These are phyloP conservation scores for Megaceryle torquata DNA, from an alignment of 2,113 vertebrate species.

Conservation along the genomic window DNA sequence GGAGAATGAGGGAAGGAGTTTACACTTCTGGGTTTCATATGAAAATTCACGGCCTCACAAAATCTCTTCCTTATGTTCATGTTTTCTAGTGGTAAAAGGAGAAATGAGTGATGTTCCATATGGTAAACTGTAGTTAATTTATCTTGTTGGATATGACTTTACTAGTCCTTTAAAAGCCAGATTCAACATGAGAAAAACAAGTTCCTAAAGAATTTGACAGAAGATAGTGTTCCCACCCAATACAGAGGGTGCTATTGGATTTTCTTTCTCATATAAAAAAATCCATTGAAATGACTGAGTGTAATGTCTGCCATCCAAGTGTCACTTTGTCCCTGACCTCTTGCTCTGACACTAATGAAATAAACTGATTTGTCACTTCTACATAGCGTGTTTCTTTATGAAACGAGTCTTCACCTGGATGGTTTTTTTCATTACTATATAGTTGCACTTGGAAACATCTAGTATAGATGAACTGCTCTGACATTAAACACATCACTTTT, in stretches of 20 bases:
- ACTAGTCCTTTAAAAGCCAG: neutral
- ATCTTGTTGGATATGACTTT: neutral
- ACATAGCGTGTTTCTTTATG: neutral
- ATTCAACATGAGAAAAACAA: neutral
- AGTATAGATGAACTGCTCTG: neutral
- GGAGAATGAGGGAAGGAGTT: neutral
- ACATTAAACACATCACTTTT: neutral
- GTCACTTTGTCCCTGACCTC: neutral
- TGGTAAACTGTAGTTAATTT: conserved; percentile 44
- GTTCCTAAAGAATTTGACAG: neutral
- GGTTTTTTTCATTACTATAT: neutral
- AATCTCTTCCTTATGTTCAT: conserved; percentile 40
- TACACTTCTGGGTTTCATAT: neutral
- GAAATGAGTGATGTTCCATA: conserved; percentile 50
- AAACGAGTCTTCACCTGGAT: neutral
- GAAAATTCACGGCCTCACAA: neutral
- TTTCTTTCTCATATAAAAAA: neutral
- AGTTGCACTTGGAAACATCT: neutral
- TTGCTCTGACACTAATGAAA: neutral
- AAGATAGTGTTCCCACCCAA: neutral
- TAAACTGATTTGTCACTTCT: neutral
- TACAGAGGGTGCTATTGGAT: neutral
- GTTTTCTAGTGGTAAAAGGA: conserved; percentile 7
- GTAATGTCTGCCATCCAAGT: neutral
- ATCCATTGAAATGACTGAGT: neutral